Conservation (phyloP, 2,888 invertebrate species). For the Spodoptera picta region DNA sequence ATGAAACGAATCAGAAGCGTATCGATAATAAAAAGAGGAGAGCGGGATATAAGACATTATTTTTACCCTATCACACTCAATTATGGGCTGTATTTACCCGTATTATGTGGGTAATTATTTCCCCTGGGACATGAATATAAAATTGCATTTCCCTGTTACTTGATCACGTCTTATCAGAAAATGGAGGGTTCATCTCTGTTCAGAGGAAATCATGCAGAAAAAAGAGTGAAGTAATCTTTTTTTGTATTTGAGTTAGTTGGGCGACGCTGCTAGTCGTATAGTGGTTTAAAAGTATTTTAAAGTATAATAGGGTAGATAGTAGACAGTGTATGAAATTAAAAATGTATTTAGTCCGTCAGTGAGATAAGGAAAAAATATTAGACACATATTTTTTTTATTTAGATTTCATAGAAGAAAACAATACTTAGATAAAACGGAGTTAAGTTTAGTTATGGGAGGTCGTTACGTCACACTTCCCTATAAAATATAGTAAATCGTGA, state of each 20-base stretch:
- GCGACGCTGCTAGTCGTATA: background rate
- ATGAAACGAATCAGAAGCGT: no score
- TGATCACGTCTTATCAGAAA: slow-evolving; percentile 31
- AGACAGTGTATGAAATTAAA: no score
- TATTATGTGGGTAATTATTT: slow-evolving; percentile 49
- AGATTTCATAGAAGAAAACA: no score
- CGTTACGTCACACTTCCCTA: no score
- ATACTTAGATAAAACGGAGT: no score
- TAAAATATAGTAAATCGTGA: no score
- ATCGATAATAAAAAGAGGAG: background rate
- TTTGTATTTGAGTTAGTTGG: slow-evolving; percentile 7
- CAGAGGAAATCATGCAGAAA: slow-evolving; percentile 40
- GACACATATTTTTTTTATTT: no score
- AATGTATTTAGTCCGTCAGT: no score
- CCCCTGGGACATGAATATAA: slow-evolving; percentile 47
- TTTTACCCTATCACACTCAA: slow-evolving; percentile 6
- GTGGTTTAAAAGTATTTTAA: no score
- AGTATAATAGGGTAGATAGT: no score
- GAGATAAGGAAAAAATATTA: no score
- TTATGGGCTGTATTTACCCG: slow-evolving; percentile 16
- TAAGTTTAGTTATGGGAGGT: no score
- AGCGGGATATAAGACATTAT: slow-evolving; percentile 1
- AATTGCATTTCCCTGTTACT: slow-evolving; percentile 49
- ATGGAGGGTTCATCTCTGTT: slow-evolving; percentile 34
- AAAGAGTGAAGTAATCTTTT: slow-evolving; percentile 24